Evolutionary conservation across 1,140 invertebrate species (phyloP).

Genomic region (Lepidurus couesii): DNA sequence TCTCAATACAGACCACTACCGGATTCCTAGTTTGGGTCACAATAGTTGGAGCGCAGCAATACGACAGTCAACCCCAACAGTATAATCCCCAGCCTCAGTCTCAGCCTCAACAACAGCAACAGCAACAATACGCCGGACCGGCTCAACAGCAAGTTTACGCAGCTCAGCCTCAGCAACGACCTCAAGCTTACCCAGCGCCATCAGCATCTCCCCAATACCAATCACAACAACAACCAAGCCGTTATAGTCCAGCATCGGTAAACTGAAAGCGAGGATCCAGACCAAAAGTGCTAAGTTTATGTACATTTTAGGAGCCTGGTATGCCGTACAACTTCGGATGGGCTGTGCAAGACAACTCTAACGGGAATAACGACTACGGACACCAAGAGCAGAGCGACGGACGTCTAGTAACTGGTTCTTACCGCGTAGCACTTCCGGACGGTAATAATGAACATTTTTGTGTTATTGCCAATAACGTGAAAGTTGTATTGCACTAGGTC

Average conservation of each 20-base stretch:
- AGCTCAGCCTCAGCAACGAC: neutral
- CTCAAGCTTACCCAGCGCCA: neutral
- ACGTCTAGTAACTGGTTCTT: slow-evolving; percentile 37
- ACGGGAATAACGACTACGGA: slow-evolving; percentile 34
- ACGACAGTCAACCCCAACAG: neutral
- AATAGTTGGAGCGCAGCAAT: neutral
- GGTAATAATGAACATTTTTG: slow-evolving; percentile 24
- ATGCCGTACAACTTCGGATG: slow-evolving; percentile 37
- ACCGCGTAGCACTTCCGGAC: slow-evolving; percentile 39
- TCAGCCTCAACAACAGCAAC: neutral
- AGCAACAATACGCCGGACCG: neutral
- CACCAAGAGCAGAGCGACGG: slow-evolving; percentile 35
- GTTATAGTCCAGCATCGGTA: neutral
- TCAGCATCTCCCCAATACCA: neutral
- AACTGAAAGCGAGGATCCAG: neutral
- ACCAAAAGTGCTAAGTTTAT: neutral
- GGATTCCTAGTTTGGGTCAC: neutral
- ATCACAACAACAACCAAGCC: neutral
- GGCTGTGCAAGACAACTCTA: slow-evolving; percentile 33
- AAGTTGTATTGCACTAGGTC: neutral
- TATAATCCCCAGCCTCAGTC: neutral
- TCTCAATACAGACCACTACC: neutral
- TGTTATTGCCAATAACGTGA: neutral
- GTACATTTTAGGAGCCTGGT: slow-evolving; percentile 24
- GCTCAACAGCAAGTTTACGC: neutral